Evolutionary conservation across 2,888 invertebrate genomes (phyloP).

Genomic region (Marasmarcha lunaedactyla): DNA sequence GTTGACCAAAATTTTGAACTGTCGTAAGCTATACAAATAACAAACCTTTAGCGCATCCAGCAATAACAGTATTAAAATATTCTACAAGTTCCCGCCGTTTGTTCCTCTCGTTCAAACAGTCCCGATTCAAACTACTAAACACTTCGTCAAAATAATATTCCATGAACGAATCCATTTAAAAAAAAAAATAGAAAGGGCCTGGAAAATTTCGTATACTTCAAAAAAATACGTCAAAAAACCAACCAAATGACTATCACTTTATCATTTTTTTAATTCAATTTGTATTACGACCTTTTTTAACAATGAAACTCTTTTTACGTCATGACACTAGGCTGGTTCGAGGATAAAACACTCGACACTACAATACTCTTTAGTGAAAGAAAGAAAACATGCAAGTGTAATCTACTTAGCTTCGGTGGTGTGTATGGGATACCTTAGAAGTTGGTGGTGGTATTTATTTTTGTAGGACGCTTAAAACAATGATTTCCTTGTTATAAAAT

Average conservation of each 20-base stretch:
- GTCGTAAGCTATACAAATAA: too few species aligned
- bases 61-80: constrained; percentile 82
- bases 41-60: constrained; percentile 75
- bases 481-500: too few species aligned
- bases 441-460: constrained; percentile 9
- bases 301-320: too few species aligned
- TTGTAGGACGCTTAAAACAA: constrained; percentile 4
- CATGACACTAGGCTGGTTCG: too few species aligned
- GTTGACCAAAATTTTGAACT: too few species aligned
- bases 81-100: constrained; percentile 80
- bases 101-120: constrained; percentile 77
- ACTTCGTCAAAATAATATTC: constrained; percentile 84
- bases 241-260: too few species aligned
- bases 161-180: constrained; percentile 80
- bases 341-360: not conserved
- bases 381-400: not conserved
- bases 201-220: too few species aligned
- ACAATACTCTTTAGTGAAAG: not conserved
- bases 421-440: constrained; percentile 36
- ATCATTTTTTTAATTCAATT: too few species aligned
- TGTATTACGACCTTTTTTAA: too few species aligned
- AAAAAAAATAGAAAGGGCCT: not conserved
- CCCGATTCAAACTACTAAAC: constrained; percentile 78
- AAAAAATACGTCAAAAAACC: too few species aligned
- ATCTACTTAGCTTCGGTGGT: constrained; percentile 27